Conservation (phyloP, 2,797 vertebrate species). For the Geotrypetes seraphini region DNA sequence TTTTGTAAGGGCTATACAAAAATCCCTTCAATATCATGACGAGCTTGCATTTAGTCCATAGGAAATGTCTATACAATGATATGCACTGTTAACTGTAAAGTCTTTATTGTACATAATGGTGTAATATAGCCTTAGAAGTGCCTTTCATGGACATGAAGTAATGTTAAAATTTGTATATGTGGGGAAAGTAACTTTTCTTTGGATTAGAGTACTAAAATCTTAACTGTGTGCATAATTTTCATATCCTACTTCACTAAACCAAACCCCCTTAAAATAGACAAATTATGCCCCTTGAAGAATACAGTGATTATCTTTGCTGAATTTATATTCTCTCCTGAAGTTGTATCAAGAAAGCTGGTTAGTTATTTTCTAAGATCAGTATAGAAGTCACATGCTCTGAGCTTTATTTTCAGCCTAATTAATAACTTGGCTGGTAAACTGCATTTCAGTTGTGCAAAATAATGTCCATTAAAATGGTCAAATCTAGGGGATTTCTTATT, state of each 20-base stretch:
- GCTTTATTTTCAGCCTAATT: too few species aligned
- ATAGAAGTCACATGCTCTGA: too few species aligned
- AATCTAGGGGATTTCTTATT: too few species aligned
- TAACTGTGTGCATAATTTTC: neutral
- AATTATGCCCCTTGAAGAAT: too few species aligned
- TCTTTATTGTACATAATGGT: slow-evolving; percentile 23
- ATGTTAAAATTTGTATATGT: slow-evolving; percentile 10
- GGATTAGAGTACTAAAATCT: neutral
- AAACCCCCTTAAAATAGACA: neutral
- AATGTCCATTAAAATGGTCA: too few species aligned
- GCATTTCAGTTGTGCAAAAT: too few species aligned
- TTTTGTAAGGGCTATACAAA: too few species aligned
- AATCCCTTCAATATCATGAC: slow-evolving; percentile 2
- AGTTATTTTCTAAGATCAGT: too few species aligned
- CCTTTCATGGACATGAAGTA: slow-evolving; percentile 41
- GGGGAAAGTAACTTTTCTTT: neutral
- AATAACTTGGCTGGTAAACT: too few species aligned
- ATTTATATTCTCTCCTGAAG: too few species aligned
- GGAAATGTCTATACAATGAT: slow-evolving; percentile 25
- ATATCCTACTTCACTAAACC: neutral
- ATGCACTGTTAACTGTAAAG: slow-evolving; percentile 38
- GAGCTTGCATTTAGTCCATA: slow-evolving; percentile 21
- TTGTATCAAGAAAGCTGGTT: too few species aligned
- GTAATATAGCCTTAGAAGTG: slow-evolving; percentile 47
- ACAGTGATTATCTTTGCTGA: too few species aligned